phyloP scores from a whole-genome alignment of 2,888 invertebrate species.

The Sesia bembeciformis region DNA sequence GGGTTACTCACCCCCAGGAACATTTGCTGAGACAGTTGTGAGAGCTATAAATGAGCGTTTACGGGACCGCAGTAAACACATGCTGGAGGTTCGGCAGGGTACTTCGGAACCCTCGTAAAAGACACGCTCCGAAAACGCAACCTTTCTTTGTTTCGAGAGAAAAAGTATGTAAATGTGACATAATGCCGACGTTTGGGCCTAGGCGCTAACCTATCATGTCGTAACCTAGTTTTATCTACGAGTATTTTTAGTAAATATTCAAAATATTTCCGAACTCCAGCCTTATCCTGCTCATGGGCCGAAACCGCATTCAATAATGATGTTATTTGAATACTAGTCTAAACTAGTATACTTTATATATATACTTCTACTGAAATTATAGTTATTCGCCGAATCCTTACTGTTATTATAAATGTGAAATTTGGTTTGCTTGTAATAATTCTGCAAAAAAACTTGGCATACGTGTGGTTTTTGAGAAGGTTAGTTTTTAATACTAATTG shows the following conservation, averaged over 20 bases:
- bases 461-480: too few relatives aligned
- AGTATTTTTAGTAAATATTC: not conserved
- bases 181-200: not conserved
- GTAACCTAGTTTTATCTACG: not conserved
- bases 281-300: too few relatives aligned
- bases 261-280: too few relatives aligned
- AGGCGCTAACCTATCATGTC: not conserved
- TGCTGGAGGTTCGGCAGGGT: slow-evolving; percentile 23
- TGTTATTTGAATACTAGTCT: too few relatives aligned
- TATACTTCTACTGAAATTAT: too few relatives aligned
- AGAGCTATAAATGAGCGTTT: slow-evolving; percentile 42
- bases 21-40: slow-evolving; percentile 13
- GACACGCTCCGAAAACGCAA: slow-evolving; percentile 19
- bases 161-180: not conserved
- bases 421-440: too few relatives aligned
- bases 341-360: too few relatives aligned
- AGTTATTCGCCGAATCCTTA: too few relatives aligned
- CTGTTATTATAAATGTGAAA: too few relatives aligned
- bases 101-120: slow-evolving; percentile 36
- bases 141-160: not conserved
- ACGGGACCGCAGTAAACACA: slow-evolving; percentile 42
- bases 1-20: slow-evolving; percentile 20
- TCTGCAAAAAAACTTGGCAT: too few relatives aligned
- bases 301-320: too few relatives aligned
- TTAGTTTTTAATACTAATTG: too few relatives aligned